Percentiles rank a stretch among this genome's conserved stretches.
Evolutionary conservation across 1,140 invertebrate species (phyloP).

Genomic region (Whitmania pigra): DNA sequence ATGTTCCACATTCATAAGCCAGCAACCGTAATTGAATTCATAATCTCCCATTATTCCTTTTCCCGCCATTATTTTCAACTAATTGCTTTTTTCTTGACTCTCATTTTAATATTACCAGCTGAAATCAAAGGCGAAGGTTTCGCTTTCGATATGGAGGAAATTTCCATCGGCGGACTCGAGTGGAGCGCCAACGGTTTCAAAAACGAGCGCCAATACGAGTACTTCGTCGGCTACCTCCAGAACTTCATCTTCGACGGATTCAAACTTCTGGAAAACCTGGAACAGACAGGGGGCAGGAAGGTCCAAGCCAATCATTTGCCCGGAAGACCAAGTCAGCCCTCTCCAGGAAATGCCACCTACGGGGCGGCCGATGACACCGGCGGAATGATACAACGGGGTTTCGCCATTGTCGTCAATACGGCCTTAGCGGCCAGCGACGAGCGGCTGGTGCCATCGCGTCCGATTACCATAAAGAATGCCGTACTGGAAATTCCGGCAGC

Average conservation of each 20-base stretch:
- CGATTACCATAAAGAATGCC: neutral
- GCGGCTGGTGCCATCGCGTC: neutral
- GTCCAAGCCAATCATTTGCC: neutral
- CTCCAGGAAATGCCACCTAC: neutral
- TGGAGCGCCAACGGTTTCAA: constrained; percentile 4
- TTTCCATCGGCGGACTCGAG: constrained; percentile 23
- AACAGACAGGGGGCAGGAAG: neutral
- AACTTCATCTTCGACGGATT: constrained; percentile 30
- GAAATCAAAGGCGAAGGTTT: constrained; percentile 26
- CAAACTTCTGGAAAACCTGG: constrained; percentile 27
- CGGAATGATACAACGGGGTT: neutral
- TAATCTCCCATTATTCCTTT: too few species aligned
- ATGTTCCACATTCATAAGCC: too few species aligned
- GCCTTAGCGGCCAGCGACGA: neutral
- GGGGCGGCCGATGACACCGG: neutral
- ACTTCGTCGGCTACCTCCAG: constrained; percentile 33
- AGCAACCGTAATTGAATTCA: too few species aligned
- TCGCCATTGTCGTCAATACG: too few species aligned
- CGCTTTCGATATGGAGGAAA: constrained; percentile 25
- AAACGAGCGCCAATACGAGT: constrained; percentile 8
- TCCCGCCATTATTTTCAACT: neutral
- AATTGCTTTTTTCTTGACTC: neutral
- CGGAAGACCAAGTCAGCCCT: neutral
- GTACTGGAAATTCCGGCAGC: neutral
- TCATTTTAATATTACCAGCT: neutral